Evolutionary conservation across 2,888 invertebrate species (phyloP), one percentile per base, ranked within the genome.

Genomic region (Drosophila parthenogenetica): DNA sequence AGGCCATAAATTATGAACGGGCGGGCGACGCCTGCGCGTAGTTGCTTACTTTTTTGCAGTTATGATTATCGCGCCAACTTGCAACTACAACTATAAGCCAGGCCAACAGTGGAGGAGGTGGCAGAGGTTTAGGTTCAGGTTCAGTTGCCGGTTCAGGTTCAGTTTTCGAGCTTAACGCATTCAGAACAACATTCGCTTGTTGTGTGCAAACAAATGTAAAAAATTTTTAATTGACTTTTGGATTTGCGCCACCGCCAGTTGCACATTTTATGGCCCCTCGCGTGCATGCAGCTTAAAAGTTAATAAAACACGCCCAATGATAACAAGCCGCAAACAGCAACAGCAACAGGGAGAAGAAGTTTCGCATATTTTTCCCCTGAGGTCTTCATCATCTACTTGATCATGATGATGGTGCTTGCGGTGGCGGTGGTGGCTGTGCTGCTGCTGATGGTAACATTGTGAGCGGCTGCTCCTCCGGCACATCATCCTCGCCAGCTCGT

Each of bases 251-350:
- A 67, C 76, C 74, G 72, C 71, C 80, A 81, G 87, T 89, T 86
- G 86, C 89, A 86, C 79, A 89, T 88, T 81, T 89, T 86, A 89
- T 89, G 86, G 86, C 86, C 76, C 72, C 86, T 89, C 86, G 84
- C 87, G 89, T 88, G 89, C 75, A 89, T 75, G 70, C 80, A 82
- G 86, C 86, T 91, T 90, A 91, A 90, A 90, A 90, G 91, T 91
- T 90, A 91, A 90, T 90, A 90, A 90, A 91, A 90, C 89, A 90
- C 90, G 91, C 91, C 90, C 90, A 91, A 90, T 89, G 89, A 90
- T 90, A 90, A 90, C 90, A 90, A 91, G 90, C 84, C 76, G 74
- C 78, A 62, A 84, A 83, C 70, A 76, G 70, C 66, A 59, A 48
- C 16, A 50, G 16, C 45, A 45, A 50, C 22, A 10, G 29, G 8